Evolutionary conservation across 1,140 invertebrate genomes (phyloP).

Genomic region (Euwallacea similis): DNA sequence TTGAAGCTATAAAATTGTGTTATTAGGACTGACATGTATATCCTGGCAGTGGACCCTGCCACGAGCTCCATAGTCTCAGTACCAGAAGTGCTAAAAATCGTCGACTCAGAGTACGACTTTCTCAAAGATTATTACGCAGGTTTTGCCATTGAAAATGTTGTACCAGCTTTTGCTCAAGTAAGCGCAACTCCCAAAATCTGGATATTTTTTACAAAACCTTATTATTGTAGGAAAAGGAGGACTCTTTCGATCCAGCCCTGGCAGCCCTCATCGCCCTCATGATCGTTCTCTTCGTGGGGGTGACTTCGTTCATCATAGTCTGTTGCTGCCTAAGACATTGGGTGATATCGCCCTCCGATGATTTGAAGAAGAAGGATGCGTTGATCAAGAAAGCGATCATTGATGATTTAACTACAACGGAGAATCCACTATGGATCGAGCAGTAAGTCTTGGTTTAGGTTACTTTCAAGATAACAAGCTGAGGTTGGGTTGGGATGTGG

Average conservation of each 20-base stretch:
- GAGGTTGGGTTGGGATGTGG: no score
- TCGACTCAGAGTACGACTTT: constrained; percentile 84
- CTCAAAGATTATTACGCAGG: constrained; percentile 76
- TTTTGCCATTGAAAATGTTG: constrained; percentile 82
- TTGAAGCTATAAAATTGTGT: neutral
- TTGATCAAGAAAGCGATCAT: constrained; percentile 81
- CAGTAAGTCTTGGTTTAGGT: constrained; percentile 62
- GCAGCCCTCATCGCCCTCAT: constrained; percentile 83
- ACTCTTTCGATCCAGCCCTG: constrained; percentile 82
- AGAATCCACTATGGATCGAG: constrained; percentile 92
- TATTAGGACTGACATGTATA: constrained; percentile 81
- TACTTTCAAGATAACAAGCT: neutral
- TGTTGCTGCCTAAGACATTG: constrained; percentile 88
- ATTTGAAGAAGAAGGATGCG: constrained; percentile 73
- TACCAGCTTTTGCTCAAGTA: constrained; percentile 61
- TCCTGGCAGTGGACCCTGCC: constrained; percentile 78
- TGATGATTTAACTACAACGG: constrained; percentile 83
- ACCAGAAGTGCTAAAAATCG: constrained; percentile 77
- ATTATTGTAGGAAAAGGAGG: constrained; percentile 59
- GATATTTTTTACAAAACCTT: neutral
- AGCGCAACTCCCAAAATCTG: neutral
- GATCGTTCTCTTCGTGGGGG: constrained; percentile 83
- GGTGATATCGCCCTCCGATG: constrained; percentile 65
- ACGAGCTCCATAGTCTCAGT: constrained; percentile 76
- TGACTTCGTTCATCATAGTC: constrained; percentile 82